These are phyloP conservation scores for Moxostoma hubbsi DNA, from an alignment of 2,797 vertebrate species.

Conservation along the genomic window DNA sequence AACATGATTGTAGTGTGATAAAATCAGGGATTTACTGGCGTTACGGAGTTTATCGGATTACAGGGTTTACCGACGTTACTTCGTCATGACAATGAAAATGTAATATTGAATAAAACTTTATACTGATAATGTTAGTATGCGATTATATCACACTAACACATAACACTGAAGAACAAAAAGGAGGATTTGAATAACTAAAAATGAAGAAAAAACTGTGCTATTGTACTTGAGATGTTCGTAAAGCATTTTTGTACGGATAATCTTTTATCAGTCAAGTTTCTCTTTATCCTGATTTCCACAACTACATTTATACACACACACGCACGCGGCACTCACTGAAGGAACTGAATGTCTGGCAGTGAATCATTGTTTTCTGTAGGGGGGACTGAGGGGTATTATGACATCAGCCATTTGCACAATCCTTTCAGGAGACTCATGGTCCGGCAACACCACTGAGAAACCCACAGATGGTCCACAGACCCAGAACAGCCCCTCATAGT, in stretches of 20 bases:
- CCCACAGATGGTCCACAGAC: constrained; percentile 72
- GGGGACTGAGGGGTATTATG: constrained; percentile 64
- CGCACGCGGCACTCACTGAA: not conserved
- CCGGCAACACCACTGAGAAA: constrained; percentile 64
- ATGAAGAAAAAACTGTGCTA: not conserved
- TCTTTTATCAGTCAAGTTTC: not conserved
- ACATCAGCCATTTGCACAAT: constrained; percentile 69
- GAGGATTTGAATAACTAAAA: too few species aligned
- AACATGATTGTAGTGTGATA: too few species aligned
- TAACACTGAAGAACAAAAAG: too few species aligned
- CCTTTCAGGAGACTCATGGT: constrained; percentile 64
- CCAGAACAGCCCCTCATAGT: constrained; percentile 61
- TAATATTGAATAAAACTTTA: too few species aligned
- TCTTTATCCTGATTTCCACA: constrained; percentile 2
- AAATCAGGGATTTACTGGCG: too few species aligned
- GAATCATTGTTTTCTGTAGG: constrained; percentile 44
- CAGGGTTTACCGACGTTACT: too few species aligned
- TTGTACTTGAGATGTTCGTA: not conserved
- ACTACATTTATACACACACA: constrained; percentile 53
- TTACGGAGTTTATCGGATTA: too few species aligned
- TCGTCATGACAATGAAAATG: too few species aligned
- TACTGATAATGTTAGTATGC: too few species aligned
- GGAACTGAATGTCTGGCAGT: constrained; percentile 45
- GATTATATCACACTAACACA: too few species aligned
- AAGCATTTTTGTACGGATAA: not conserved